Conservation (phyloP, 2,888 invertebrate species). For the Amaurobius ferox region DNA sequence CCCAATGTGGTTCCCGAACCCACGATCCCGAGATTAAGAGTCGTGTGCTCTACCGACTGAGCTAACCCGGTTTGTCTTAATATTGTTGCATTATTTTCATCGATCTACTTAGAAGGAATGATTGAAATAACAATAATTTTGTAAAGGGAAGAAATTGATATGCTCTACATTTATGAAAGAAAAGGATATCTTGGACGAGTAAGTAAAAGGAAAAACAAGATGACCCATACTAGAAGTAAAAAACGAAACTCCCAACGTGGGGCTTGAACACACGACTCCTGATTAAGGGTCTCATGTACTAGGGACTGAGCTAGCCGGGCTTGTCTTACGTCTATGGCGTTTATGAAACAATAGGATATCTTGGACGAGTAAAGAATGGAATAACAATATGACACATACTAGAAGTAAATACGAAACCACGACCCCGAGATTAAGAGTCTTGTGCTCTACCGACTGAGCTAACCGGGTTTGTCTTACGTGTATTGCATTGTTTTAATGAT, state of each 20-base stretch:
- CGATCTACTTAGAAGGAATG: no score
- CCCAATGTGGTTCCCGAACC: not conserved
- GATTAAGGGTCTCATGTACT: not conserved
- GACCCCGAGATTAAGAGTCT: constrained; percentile 30
- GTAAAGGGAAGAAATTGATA: no score
- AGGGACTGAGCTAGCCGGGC: not conserved
- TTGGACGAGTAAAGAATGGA: not conserved
- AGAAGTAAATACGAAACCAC: constrained; percentile 8
- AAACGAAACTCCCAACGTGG: constrained; percentile 6
- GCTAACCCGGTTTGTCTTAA: not conserved
- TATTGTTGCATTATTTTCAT: no score
- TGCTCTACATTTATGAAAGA: no score
- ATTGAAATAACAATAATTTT: no score
- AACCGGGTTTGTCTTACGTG: not conserved
- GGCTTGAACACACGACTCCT: constrained; percentile 1
- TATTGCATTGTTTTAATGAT: no score
- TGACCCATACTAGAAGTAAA: no score
- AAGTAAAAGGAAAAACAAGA: no score
- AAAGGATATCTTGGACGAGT: no score
- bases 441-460: constrained; percentile 10
- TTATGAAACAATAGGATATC: not conserved
- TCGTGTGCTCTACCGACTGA: constrained; percentile 5
- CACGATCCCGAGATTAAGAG: not conserved
- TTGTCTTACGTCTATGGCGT: no score
- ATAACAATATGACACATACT: not conserved